phyloP scores from a whole-genome alignment of 2,113 vertebrate genomes.

The Tenebrosternarchus preto region DNA sequence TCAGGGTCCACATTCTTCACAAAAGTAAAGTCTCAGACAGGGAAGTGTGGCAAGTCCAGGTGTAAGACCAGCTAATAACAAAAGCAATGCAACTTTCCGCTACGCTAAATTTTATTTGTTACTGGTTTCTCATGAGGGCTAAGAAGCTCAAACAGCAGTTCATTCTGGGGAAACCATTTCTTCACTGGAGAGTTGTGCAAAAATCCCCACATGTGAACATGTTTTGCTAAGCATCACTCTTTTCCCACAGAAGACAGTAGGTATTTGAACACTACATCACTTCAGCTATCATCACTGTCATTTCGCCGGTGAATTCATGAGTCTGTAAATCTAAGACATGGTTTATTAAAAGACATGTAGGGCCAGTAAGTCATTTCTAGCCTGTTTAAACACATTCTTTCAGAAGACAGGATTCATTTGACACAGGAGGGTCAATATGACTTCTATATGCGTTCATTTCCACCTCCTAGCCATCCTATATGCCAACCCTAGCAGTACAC shows the following conservation, averaged over 20 bases:
- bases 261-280: constrained; percentile 6
- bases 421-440: constrained; percentile 22
- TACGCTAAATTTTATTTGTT: neutral
- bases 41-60: neutral
- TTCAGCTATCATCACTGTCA: constrained; percentile 28
- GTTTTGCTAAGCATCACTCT: no score
- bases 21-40: neutral
- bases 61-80: no score
- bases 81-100: neutral
- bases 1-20: neutral
- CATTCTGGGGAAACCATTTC: neutral
- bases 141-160: no score
- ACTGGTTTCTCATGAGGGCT: neutral
- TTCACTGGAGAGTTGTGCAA: no score
- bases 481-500: constrained; percentile 16
- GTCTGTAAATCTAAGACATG: constrained; percentile 6
- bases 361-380: constrained; percentile 4
- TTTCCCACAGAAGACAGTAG: no score
- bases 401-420: constrained; percentile 21
- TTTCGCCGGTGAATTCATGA: constrained; percentile 21
- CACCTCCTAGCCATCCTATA: constrained; percentile 10
- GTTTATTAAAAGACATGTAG: neutral
- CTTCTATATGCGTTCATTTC: constrained; percentile 36
- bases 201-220: no score
- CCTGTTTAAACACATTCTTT: constrained; percentile 24